These are phyloP conservation scores for Ganaspis sp. DNA, from an alignment of 1,140 invertebrate genomes.

Conservation along the genomic window DNA sequence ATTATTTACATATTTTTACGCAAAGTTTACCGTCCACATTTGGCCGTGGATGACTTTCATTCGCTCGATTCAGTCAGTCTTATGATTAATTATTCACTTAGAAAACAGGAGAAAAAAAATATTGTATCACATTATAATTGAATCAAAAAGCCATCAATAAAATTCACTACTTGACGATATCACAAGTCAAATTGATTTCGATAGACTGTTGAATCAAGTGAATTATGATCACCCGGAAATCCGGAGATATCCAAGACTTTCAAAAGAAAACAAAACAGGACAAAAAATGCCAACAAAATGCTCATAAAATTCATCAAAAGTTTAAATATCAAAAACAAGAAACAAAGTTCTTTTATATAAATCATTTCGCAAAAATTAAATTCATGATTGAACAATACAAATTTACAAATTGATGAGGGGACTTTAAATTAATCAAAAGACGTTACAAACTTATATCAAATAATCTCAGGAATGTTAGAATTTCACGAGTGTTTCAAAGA, in stretches of 20 bases:
- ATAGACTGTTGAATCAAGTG: conserved; percentile 34
- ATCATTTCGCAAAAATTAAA: background rate
- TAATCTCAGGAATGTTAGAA: conserved; percentile 12
- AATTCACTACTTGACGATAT: conserved; percentile 39
- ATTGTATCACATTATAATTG: conserved; percentile 47
- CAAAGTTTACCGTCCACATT: conserved; percentile 24
- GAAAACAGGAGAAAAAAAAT: conserved; percentile 43
- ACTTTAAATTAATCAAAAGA: conserved; percentile 16
- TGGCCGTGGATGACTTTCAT: conserved; percentile 28
- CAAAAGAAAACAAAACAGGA: background rate
- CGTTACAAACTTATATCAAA: conserved; percentile 13
- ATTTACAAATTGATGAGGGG: background rate
- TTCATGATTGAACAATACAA: background rate
- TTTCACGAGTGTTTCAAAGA: conserved; percentile 5
- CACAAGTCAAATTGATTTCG: conserved; percentile 41
- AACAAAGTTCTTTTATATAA: background rate
- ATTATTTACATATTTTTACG: conserved; percentile 25
- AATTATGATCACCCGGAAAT: conserved; percentile 10
- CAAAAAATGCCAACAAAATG: background rate
- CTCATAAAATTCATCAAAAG: background rate
- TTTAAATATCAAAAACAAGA: background rate
- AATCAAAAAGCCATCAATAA: conserved; percentile 33
- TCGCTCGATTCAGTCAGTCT: conserved; percentile 47
- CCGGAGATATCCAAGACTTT: background rate
- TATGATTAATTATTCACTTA: conserved; percentile 37